Evolutionary conservation across 2,113 vertebrate species (phyloP).

Genomic region (Ageneiosus marmoratus): DNA sequence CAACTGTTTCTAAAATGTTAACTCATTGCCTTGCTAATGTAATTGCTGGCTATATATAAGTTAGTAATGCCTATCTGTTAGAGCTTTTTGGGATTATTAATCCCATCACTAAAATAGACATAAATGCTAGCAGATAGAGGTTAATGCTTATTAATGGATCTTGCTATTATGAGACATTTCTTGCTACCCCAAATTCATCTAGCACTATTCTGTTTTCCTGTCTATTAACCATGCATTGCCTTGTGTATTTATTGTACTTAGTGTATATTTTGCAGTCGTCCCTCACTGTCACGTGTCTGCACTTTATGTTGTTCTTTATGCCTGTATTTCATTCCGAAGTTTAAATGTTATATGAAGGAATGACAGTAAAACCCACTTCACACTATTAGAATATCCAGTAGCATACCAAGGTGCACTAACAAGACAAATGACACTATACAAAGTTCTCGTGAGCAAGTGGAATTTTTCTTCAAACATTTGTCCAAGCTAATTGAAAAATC

Average conservation of each 20-base stretch:
- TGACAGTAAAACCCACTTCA: background rate
- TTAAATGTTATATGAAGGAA: background rate
- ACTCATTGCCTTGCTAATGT: background rate
- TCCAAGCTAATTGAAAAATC: slow-evolving; percentile 27
- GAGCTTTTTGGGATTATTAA: background rate
- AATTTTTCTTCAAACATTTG: slow-evolving; percentile 40
- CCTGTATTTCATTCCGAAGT: background rate
- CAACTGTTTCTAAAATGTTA: slow-evolving; percentile 11
- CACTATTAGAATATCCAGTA: background rate
- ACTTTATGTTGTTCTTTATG: background rate
- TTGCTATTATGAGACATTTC: background rate
- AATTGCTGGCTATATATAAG: background rate
- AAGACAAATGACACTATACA: slow-evolving; percentile 18
- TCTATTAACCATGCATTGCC: background rate
- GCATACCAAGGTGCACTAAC: background rate
- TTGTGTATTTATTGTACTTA: background rate
- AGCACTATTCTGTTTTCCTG: background rate
- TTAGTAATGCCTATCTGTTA: background rate
- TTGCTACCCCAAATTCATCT: background rate
- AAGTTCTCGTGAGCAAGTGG: slow-evolving; percentile 19
- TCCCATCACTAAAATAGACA: background rate
- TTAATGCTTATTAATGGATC: no score
- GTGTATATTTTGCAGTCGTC: background rate
- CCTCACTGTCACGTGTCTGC: background rate
- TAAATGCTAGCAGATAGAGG: background rate